Evolutionary conservation across 2,797 vertebrate genomes (phyloP).

Genomic region (Semotilus atromaculatus): DNA sequence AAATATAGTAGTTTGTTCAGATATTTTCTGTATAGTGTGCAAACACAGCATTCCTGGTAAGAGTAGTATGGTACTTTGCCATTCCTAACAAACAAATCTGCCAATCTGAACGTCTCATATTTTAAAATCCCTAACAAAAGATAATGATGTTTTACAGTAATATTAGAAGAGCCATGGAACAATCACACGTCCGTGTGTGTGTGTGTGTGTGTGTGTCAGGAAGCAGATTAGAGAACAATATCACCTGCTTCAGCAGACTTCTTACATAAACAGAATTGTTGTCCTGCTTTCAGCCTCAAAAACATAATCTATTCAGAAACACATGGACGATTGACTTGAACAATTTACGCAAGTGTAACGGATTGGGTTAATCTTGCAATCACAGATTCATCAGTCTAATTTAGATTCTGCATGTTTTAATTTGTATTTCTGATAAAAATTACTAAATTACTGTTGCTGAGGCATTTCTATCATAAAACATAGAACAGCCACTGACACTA

Average conservation of each 20-base stretch:
- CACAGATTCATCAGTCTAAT: not conserved
- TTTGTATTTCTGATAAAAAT: not conserved
- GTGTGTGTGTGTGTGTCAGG: not conserved
- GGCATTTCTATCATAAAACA: not conserved
- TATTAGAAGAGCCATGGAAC: not conserved
- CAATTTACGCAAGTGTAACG: not conserved
- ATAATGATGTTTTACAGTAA: too few species aligned
- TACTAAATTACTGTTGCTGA: not conserved
- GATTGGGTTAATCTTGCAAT: not conserved
- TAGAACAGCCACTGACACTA: not conserved
- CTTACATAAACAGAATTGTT: conserved; percentile 65
- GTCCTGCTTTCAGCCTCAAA: conserved; percentile 21
- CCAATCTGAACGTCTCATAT: too few species aligned
- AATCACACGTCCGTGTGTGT: not conserved
- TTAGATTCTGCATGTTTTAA: not conserved
- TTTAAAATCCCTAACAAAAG: too few species aligned
- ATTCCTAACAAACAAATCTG: not conserved
- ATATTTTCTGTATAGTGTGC: not conserved
- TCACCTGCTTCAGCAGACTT: conserved; percentile 66
- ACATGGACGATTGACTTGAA: not conserved
- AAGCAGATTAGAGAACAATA: conserved; percentile 71
- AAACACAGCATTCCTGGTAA: not conserved
- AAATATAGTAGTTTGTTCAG: not conserved
- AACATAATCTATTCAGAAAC: conserved; percentile 31
- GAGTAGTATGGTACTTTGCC: not conserved